Evolutionary conservation across 2,797 vertebrate species (phyloP).

Genomic region (Onychomys torridus): DNA sequence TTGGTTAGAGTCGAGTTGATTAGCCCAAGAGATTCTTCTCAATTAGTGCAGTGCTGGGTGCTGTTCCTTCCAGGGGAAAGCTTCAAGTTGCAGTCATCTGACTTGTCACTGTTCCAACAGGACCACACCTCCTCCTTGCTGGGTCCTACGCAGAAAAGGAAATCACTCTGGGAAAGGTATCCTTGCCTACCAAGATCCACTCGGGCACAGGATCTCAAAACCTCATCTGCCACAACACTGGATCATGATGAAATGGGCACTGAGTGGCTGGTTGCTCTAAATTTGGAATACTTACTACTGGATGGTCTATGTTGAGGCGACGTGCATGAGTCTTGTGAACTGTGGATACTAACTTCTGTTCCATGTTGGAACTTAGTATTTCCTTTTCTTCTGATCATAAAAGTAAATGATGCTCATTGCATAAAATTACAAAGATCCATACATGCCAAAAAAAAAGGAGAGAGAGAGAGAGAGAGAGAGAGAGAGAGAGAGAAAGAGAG

Average conservation of each 20-base stretch:
- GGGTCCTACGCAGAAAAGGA: background rate
- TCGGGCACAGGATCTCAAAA: slow-evolving; percentile 25
- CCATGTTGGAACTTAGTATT: background rate
- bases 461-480: background rate
- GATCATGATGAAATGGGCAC: background rate
- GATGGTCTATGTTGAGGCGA: background rate
- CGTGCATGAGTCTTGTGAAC: background rate
- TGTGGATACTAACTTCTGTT: background rate
- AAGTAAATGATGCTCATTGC: slow-evolving; percentile 7
- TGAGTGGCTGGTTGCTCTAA: background rate
- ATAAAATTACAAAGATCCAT: slow-evolving; percentile 41
- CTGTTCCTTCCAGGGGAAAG: background rate
- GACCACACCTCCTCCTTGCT: background rate
- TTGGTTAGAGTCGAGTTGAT: background rate
- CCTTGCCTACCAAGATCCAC: background rate
- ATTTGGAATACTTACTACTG: background rate
- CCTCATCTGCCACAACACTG: background rate
- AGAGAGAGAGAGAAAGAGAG: no score
- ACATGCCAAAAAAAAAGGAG: background rate
- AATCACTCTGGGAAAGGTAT: background rate
- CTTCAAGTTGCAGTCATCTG: background rate
- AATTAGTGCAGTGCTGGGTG: background rate
- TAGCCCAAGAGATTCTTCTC: background rate
- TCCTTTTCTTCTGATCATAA: slow-evolving; percentile 9
- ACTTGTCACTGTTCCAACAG: background rate